These are phyloP conservation scores for Rhyacichthys aspro DNA, from an alignment of 2,797 vertebrate species.

Conservation along the genomic window DNA sequence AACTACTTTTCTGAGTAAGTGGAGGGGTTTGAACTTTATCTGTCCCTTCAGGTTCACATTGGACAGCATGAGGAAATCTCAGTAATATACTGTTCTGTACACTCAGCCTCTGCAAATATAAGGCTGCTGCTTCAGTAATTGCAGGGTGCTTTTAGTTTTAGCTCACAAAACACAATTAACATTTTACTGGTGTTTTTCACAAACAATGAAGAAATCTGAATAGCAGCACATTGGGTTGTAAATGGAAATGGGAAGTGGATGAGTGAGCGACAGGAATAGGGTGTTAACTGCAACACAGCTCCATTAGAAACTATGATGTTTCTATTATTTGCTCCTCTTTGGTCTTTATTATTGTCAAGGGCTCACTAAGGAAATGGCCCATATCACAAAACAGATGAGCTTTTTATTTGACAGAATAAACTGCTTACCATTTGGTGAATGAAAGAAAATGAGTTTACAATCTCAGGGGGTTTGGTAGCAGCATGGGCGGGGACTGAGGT, in stretches of 20 bases:
- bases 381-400: slow-evolving; percentile 55
- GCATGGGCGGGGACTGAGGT: slow-evolving; percentile 18
- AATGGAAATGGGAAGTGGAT: slow-evolving; percentile 58
- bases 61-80: slow-evolving; percentile 48
- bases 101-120: slow-evolving; percentile 21
- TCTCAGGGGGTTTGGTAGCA: slow-evolving; percentile 32
- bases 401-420: slow-evolving; percentile 59
- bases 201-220: slow-evolving; percentile 57
- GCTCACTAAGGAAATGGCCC: slow-evolving; percentile 60
- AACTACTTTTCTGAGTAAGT: slow-evolving; percentile 23
- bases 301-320: slow-evolving; percentile 64
- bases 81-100: slow-evolving; percentile 21
- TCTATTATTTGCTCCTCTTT: slow-evolving; percentile 62
- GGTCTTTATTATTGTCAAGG: slow-evolving; percentile 65
- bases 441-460: slow-evolving; percentile 65
- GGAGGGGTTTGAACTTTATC: slow-evolving; percentile 26
- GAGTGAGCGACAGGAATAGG: slow-evolving; percentile 60
- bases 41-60: slow-evolving; percentile 28
- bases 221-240: slow-evolving; percentile 60
- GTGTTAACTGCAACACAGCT: slow-evolving; percentile 69
- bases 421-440: slow-evolving; percentile 53
- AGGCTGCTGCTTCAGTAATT: slow-evolving; percentile 36
- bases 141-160: slow-evolving; percentile 50
- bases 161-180: slow-evolving; percentile 49
- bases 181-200: slow-evolving; percentile 51